Conservation (phyloP, 2,113 vertebrate genomes). For the Proterorhinus semilunaris region DNA sequence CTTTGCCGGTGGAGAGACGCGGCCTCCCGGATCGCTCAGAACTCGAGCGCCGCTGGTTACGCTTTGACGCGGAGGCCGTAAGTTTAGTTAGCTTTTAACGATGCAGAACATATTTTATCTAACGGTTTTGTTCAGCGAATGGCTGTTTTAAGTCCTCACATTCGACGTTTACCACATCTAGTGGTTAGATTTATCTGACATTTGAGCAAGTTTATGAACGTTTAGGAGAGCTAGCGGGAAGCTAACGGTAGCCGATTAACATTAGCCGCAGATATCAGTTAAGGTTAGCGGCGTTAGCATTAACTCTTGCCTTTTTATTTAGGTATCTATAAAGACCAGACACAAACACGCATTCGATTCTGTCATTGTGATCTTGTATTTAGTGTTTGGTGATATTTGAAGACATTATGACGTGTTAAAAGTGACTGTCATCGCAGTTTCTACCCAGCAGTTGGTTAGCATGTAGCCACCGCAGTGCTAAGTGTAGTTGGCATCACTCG, state of each 20-base stretch:
- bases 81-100: not conserved
- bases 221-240: constrained; percentile 18
- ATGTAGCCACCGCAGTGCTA: constrained; percentile 7
- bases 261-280: not conserved
- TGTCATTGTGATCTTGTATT: accelerated
- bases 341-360: accelerated
- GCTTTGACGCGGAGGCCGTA: constrained; percentile 36
- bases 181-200: not conserved
- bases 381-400: not conserved
- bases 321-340: not conserved
- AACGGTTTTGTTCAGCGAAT: accelerated
- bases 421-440: constrained; percentile 1
- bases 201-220: constrained; percentile 1
- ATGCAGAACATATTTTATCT: not conserved
- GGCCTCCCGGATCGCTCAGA: constrained; percentile 72
- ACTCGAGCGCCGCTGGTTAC: constrained; percentile 65
- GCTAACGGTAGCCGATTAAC: constrained; percentile 43
- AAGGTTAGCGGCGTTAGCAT: no score
- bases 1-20: constrained; percentile 26
- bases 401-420: not conserved
- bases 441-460: not conserved
- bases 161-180: no score
- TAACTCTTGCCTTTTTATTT: no score
- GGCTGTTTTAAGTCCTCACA: not conserved
- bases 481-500: not conserved